Evolutionary conservation across 2,113 vertebrate genomes (phyloP), one percentile per base, ranked within the genome.

Genomic region (Caranx ignobilis): DNA sequence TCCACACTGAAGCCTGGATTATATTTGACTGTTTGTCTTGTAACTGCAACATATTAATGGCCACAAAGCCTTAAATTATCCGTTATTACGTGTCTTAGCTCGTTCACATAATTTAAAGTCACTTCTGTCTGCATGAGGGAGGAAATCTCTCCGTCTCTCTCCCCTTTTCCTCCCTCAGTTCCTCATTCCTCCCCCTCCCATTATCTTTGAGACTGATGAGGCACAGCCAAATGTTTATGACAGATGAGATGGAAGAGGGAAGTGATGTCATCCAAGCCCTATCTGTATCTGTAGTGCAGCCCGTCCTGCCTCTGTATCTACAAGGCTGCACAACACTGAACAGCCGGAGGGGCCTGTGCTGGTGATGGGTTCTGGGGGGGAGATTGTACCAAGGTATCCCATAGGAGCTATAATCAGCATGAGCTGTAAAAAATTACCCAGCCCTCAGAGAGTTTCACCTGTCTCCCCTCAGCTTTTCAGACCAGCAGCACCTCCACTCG

Each of bases 261-360:
- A 91, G 92, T 95, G 95, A 95, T 95, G 92, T 96, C 94, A 95
- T 89, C 82, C 90, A 50, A 11, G 52, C 79, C 86, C 90, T 96
- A 94, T 94, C 91, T 83, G 72, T 80, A 86, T 90, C 75, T 86
- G 79, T 41, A 15, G 62, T 37, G 59, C 66, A 78, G 75, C 83
- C 13, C 37, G 74, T 73, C 75, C 85, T 84, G 83, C 77, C 71
- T 79, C 9, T n/a, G 75, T 85, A 75, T 90, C 80, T 78, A n/a
- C 82, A 78, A 82, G 85, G 89, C 87, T 88, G 77, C 56, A 66
- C 76, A 91, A 80, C 66, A 52, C 64, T 70, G 82, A 76, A 76
- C 86, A 86, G 87, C 74, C 79, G 66, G 56, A 82, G 89, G 84
- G 85, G 68, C 81, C 81, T 47, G 84, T 35, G 75, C 39, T 71